Evolutionary conservation across 2,888 invertebrate genomes (phyloP).

Genomic region (Coleophora flavipennella): DNA sequence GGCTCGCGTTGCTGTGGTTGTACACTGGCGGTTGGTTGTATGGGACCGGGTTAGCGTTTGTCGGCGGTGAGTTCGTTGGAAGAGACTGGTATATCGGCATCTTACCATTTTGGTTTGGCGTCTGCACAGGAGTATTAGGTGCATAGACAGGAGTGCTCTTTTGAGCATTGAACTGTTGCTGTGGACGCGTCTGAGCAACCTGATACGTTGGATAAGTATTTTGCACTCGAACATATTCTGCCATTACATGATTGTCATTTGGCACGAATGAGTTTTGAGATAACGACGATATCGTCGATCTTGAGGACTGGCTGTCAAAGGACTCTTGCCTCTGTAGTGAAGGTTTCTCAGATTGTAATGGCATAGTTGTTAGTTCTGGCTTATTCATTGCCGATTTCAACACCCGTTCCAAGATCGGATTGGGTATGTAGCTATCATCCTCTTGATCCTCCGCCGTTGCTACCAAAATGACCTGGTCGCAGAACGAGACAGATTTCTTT

Average conservation of each 20-base stretch:
- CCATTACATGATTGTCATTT: slow-evolving; percentile 36
- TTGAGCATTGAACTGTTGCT: slow-evolving; percentile 47
- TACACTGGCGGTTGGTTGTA: slow-evolving; percentile 56
- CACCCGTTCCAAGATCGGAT: slow-evolving; percentile 90
- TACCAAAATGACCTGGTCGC: slow-evolving; percentile 93
- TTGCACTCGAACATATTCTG: slow-evolving; percentile 53
- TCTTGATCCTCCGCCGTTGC: slow-evolving; percentile 95
- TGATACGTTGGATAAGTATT: slow-evolving; percentile 53
- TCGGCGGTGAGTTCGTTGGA: slow-evolving; percentile 39
- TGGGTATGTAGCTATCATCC: slow-evolving; percentile 91
- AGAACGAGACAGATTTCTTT: slow-evolving; percentile 96
- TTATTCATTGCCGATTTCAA: slow-evolving; percentile 86
- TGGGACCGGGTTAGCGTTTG: slow-evolving; percentile 44
- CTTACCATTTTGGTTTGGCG: slow-evolving; percentile 30
- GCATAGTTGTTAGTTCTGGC: slow-evolving; percentile 73
- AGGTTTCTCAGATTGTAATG: slow-evolving; percentile 60
- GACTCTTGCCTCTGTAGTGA: slow-evolving; percentile 64
- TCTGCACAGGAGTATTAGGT: slow-evolving; percentile 39
- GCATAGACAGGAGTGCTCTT: slow-evolving; percentile 44
- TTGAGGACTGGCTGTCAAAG: slow-evolving; percentile 65
- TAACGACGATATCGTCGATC: slow-evolving; percentile 63
- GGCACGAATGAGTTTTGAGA: slow-evolving; percentile 55
- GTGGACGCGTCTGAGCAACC: slow-evolving; percentile 43
- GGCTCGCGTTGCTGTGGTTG: slow-evolving; percentile 46
- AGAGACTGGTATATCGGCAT: slow-evolving; percentile 54